phyloP scores from a whole-genome alignment of 64 coral and sea anemone species.

The Pocillopora verrucosa region DNA sequence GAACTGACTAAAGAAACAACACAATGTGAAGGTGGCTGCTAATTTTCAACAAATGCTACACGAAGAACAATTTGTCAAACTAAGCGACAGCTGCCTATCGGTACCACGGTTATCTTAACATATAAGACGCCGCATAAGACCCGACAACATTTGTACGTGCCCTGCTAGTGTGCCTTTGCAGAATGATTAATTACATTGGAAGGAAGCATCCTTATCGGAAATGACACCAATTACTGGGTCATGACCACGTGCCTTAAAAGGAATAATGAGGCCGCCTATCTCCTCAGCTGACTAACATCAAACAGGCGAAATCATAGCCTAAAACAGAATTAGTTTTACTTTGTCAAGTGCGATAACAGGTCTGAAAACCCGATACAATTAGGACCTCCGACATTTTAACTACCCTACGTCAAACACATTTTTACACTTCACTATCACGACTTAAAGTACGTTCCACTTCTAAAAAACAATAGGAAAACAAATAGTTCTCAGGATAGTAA shows the following conservation, averaged over 20 bases:
- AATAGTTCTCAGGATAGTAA: too few relatives aligned
- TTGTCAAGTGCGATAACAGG: neutral
- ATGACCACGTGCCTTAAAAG: constrained; percentile 11
- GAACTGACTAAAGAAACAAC: neutral
- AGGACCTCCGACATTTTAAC: too few relatives aligned
- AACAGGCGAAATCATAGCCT: neutral
- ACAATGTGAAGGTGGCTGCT: neutral
- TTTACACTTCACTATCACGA: too few relatives aligned
- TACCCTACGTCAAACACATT: too few relatives aligned
- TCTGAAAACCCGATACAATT: neutral
- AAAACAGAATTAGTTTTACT: neutral
- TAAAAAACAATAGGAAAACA: too few relatives aligned
- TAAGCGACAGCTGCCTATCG: constrained; percentile 21
- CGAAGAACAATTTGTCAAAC: constrained; percentile 34
- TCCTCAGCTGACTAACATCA: neutral
- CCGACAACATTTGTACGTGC: constrained; percentile 29
- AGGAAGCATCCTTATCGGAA: constrained; percentile 23
- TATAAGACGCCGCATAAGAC: neutral
- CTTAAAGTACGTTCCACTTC: too few relatives aligned
- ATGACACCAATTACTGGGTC: constrained; percentile 44
- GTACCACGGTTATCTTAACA: neutral
- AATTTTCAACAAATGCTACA: constrained; percentile 17
- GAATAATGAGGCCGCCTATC: neutral
- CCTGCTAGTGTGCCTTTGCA: constrained; percentile 11
- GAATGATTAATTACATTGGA: constrained; percentile 22